These are phyloP conservation scores for Oxygymnocypris stewartii DNA, from an alignment of 2,113 vertebrate species.

Conservation along the genomic window DNA sequence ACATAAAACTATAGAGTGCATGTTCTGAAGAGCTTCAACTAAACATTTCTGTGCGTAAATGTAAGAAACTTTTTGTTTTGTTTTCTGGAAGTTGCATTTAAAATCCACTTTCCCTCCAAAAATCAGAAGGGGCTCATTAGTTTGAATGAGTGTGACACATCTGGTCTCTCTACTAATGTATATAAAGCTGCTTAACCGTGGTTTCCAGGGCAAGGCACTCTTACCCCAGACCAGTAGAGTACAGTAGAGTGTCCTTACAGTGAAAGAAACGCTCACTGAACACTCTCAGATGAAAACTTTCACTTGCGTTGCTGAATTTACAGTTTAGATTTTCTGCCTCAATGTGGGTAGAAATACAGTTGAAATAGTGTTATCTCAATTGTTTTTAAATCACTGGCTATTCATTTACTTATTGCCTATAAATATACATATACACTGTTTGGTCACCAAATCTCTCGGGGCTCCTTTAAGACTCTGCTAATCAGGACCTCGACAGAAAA, in stretches of 20 bases:
- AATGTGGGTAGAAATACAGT: not conserved
- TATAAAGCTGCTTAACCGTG: not conserved
- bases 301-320: not conserved
- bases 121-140: too few relatives aligned
- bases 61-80: not conserved
- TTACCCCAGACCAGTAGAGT: too few relatives aligned
- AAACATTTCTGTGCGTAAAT: not conserved
- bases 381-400: not conserved
- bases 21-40: not conserved
- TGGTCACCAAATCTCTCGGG: not conserved
- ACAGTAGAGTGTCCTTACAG: not conserved
- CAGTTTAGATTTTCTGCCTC: not conserved
- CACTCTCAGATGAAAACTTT: not conserved
- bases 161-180: too few relatives aligned
- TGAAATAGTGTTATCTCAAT: not conserved
- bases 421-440: not conserved
- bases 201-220: conserved; percentile 24
- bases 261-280: not conserved
- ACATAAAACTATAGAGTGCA: not conserved
- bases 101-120: not conserved
- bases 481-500: not conserved
- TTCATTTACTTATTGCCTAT: not conserved
- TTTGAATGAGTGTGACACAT: too few relatives aligned
- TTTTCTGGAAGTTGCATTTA: not conserved
- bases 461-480: not conserved